Evolutionary conservation across 2,113 vertebrate species (phyloP).

Genomic region (Ciconia boyciana): DNA sequence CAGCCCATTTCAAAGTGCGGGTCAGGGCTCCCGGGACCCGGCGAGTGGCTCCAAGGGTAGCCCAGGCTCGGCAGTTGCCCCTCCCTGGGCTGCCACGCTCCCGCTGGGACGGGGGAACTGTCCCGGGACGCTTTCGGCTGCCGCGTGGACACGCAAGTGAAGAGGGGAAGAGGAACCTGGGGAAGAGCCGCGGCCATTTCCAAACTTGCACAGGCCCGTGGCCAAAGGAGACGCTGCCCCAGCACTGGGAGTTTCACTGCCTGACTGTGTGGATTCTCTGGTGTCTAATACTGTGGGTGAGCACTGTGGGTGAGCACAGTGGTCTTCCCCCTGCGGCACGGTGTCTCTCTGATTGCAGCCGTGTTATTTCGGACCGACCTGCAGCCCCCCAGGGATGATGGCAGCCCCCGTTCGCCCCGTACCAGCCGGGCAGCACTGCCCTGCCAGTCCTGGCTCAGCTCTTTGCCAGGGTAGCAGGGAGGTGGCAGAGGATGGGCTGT

Average conservation of each 20-base stretch:
- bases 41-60: neutral
- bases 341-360: neutral
- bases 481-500: neutral
- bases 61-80: fast-evolving
- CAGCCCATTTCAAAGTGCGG: fast-evolving
- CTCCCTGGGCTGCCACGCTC: fast-evolving
- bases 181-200: neutral
- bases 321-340: neutral
- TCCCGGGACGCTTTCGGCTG: fast-evolving
- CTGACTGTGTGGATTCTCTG: neutral
- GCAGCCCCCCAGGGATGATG: no score
- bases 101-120: neutral
- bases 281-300: neutral
- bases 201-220: fast-evolving
- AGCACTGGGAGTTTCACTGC: neutral
- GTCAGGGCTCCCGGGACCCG: fast-evolving
- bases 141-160: fast-evolving
- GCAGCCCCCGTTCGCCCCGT: neutral
- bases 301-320: neutral
- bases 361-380: neutral
- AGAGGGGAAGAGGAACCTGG: neutral
- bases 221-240: neutral
- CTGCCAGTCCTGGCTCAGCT: neutral
- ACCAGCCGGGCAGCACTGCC: neutral
- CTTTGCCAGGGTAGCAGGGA: neutral